Evolutionary conservation across 2,797 vertebrate genomes (phyloP).

Genomic region (Florisuga fusca): DNA sequence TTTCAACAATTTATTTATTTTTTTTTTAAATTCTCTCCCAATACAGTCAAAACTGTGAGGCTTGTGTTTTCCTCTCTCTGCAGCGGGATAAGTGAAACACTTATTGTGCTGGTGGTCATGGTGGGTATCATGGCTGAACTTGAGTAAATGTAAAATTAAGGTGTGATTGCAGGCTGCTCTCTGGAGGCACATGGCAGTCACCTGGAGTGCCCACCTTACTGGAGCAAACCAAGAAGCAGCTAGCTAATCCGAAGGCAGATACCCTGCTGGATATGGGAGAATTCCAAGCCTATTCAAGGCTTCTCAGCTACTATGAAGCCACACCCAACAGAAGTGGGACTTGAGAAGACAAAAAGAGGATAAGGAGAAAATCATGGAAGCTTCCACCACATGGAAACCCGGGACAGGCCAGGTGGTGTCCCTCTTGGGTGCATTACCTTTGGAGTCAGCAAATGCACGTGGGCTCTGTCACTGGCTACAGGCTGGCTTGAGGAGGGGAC

Average conservation of each 20-base stretch:
- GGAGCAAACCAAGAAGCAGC: background rate
- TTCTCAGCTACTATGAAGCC: background rate
- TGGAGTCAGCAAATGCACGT: rapidly evolving
- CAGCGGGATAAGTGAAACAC: background rate
- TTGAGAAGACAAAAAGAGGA: background rate
- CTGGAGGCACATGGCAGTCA: background rate
- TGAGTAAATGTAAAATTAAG: background rate
- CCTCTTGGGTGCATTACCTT: background rate
- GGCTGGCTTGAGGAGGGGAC: background rate
- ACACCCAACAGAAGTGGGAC: background rate
- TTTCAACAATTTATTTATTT: background rate
- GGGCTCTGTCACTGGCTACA: background rate
- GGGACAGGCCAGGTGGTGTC: background rate
- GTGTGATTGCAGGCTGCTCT: rapidly evolving
- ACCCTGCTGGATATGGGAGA: rapidly evolving
- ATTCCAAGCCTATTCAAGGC: background rate
- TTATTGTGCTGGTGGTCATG: background rate
- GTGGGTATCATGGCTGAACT: background rate
- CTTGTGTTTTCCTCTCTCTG: background rate
- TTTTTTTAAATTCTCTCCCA: background rate
- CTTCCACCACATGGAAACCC: background rate
- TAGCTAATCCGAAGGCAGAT: background rate
- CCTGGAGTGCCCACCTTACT: background rate
- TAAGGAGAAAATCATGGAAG: background rate
- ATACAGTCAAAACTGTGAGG: background rate